These are phyloP conservation scores for Cephus runcator DNA, from an alignment of 2,888 invertebrate species.

Conservation along the genomic window DNA sequence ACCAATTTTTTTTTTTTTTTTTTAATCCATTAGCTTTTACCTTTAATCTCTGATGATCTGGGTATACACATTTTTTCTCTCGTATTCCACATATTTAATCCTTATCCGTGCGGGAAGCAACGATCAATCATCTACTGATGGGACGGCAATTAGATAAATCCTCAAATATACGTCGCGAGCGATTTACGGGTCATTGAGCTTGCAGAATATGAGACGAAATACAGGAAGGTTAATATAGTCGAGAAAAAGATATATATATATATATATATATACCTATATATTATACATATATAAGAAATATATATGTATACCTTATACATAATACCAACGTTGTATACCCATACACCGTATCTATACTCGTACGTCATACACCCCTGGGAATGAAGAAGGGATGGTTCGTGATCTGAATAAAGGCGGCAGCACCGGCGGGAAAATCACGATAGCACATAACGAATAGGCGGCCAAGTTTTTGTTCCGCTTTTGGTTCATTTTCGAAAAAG, in stretches of 20 bases:
- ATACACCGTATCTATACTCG: neutral
- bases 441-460: conserved; percentile 1
- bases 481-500: neutral
- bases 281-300: neutral
- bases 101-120: neutral
- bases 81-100: neutral
- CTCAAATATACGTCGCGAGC: neutral
- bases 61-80: neutral
- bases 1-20: neutral
- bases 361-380: neutral
- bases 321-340: neutral
- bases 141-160: neutral
- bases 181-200: neutral
- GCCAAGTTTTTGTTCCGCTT: neutral
- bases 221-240: neutral
- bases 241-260: neutral
- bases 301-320: neutral
- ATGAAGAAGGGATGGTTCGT: neutral
- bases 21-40: neutral
- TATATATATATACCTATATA: neutral
- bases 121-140: neutral
- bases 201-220: neutral
- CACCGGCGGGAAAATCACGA: neutral
- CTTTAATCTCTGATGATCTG: neutral
- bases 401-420: conserved; percentile 3